These are phyloP conservation scores for Pagrus major DNA, from an alignment of 2,113 vertebrate genomes.

Conservation along the genomic window DNA sequence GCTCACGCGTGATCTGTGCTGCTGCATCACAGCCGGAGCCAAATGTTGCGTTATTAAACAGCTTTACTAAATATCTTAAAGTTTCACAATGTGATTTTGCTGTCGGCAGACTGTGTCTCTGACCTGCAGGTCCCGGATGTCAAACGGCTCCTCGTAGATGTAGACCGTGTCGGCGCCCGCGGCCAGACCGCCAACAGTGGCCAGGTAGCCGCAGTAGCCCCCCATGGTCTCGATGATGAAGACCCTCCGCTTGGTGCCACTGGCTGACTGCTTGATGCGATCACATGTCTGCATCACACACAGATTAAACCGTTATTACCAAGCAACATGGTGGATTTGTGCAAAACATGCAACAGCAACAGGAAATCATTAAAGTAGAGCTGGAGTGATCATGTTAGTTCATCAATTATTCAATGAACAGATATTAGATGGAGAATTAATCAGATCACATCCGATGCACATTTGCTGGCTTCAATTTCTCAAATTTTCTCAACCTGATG, in stretches of 20 bases:
- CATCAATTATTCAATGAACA: not conserved
- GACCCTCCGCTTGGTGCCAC: conserved; percentile 94
- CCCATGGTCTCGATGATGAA: conserved; percentile 99
- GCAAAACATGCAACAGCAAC: not conserved
- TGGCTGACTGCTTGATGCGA: conserved; percentile 98
- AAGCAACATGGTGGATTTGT: not conserved
- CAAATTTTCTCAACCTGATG: too few species aligned
- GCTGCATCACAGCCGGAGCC: not conserved
- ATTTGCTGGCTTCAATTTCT: not conserved
- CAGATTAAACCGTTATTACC: not conserved
- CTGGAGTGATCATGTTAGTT: not conserved
- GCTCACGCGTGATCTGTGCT: not conserved
- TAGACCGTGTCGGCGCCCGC: conserved; percentile 95
- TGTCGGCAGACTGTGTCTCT: not conserved
- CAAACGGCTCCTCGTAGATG: conserved; percentile 95
- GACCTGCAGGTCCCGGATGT: conserved; percentile 97
- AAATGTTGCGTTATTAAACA: not conserved
- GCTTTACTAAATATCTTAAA: not conserved
- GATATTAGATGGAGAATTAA: not conserved
- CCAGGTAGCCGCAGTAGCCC: conserved; percentile 97
- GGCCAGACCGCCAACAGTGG: conserved; percentile 93
- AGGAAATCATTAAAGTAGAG: conserved; percentile 14
- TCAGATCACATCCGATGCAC: not conserved
- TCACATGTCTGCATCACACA: conserved; percentile 90
- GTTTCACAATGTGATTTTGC: not conserved